These are phyloP conservation scores for Caenorhabditis wallacei DNA, from an alignment of 2,888 invertebrate species.

Conservation along the genomic window DNA sequence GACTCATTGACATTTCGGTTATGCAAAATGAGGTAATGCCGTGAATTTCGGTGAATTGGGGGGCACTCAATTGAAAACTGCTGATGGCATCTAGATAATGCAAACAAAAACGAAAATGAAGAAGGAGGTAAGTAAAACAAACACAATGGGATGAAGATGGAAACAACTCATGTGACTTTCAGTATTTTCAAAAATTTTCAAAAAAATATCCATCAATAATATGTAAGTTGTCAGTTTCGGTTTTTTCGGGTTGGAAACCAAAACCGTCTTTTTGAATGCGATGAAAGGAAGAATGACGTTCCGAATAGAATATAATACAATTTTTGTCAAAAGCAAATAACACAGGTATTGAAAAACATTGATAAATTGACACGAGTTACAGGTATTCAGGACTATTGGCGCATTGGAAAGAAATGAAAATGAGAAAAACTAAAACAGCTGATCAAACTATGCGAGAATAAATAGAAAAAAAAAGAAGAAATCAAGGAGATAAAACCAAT, in stretches of 20 bases:
- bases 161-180: conserved; percentile 45
- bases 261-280: neutral
- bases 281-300: conserved; percentile 42
- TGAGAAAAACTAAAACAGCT: conserved; percentile 20
- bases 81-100: conserved; percentile 54
- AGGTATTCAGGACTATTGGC: neutral
- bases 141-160: conserved; percentile 48
- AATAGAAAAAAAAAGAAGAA: conserved; percentile 1
- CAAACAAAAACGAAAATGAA: conserved; percentile 50
- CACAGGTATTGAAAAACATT: conserved; percentile 24
- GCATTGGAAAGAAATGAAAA: neutral
- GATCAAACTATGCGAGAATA: conserved; percentile 37
- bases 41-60: conserved; percentile 2
- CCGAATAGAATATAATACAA: conserved; percentile 10
- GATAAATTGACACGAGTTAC: conserved; percentile 43
- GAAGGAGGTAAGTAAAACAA: conserved; percentile 50
- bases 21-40: conserved; percentile 6
- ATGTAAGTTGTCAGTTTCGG: neutral
- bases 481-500: conserved; percentile 41
- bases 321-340: conserved; percentile 30
- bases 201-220: neutral
- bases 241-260: neutral
- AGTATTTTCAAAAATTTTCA: neutral
- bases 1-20: conserved; percentile 27
- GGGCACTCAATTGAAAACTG: conserved; percentile 38